phyloP scores from a whole-genome alignment of 2,888 invertebrate genomes.

The Quadriops clusia region DNA sequence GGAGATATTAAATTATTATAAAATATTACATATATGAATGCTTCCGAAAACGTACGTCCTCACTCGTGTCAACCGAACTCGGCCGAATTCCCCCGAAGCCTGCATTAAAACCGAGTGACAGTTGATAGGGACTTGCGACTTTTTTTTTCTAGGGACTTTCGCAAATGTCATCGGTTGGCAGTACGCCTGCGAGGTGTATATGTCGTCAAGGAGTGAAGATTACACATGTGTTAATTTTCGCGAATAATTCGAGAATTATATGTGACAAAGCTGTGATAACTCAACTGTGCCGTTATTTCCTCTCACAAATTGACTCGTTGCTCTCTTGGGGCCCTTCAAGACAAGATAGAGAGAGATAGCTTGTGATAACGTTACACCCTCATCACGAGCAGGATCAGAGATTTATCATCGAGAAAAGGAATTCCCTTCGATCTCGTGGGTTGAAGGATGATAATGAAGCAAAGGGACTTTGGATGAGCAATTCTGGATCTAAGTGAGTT shows the following conservation, averaged over 20 bases:
- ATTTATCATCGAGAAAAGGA: slow-evolving; percentile 13
- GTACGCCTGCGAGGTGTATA: slow-evolving; percentile 25
- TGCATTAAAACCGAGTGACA: too few relatives aligned
- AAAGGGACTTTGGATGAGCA: slow-evolving; percentile 30
- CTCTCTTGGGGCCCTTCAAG: too few relatives aligned
- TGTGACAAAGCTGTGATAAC: slow-evolving; percentile 22
- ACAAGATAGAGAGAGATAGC: slow-evolving; percentile 11
- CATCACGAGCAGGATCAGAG: slow-evolving; percentile 21
- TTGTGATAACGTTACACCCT: slow-evolving; percentile 25
- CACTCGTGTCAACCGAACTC: too few relatives aligned
- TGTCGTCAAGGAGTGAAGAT: slow-evolving; percentile 35
- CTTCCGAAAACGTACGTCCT: too few relatives aligned
- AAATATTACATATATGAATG: too few relatives aligned
- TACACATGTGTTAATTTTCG: slow-evolving; percentile 38
- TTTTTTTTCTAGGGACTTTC: slow-evolving; percentile 11
- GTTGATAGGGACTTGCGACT: slow-evolving; percentile 4
- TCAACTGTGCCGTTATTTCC: slow-evolving; percentile 14
- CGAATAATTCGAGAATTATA: slow-evolving; percentile 25
- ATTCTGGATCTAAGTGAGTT: slow-evolving; percentile 29
- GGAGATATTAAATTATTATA: too few relatives aligned
- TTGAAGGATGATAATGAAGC: slow-evolving; percentile 19
- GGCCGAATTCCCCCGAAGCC: too few relatives aligned
- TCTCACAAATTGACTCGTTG: slow-evolving; percentile 9
- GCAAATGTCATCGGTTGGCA: slow-evolving; percentile 14
- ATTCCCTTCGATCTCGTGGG: slow-evolving; percentile 11